Evolutionary conservation across 1,140 invertebrate species (phyloP), one percentile per base, ranked within the genome.

Genomic region (Neotoxoptera formosana): DNA sequence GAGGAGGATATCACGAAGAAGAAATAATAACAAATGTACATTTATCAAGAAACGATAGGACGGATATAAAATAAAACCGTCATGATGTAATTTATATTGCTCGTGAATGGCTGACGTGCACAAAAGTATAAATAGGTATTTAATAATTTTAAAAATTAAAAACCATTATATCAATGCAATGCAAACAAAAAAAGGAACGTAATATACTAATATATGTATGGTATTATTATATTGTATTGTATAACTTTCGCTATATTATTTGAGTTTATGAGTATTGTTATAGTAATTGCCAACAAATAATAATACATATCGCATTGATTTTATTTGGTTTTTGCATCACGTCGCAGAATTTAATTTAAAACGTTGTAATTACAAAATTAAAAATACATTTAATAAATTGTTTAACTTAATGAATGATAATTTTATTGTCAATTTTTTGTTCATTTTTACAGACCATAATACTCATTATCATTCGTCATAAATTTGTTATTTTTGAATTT

Each of bases 1-100:
- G 30, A 6, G 60, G 60, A n/a, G 60, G 60, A n/a, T 76, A 76
- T 76, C 30, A 76, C 60, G 23, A 6, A 67, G n/a, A 6, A 76
- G n/a, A 76, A 67, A 76, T 30, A 76, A n/a, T 67, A n/a, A n/a
- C 14, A n/a, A 41, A n/a, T n/a, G 23, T 17, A 76, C 17, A 76
- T 76, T 76, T 76, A 76, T 76, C 60, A 76, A 76, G n/a, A 76
- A 76, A 76, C n/a, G 60, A 76, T 76, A 76, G 60, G 60, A n/a
- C 6, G n/a, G n/a, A 76, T 34, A 76, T 76, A 76, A 67, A 76
- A 76, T 34, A n/a, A 76, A 76, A 76, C 60, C 60, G 30, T 76
- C 60, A 76, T 76, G 14, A 34, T 76, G n/a, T 76, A n/a, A 76
- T 76, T 76, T 76, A 76, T 76, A 76, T n/a, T n/a, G n/a, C 14